Base-by-base conservation (phyloP, 37 sponge, comb jelly and placozoan genomes). In the Tethya wilhelma region DNA sequence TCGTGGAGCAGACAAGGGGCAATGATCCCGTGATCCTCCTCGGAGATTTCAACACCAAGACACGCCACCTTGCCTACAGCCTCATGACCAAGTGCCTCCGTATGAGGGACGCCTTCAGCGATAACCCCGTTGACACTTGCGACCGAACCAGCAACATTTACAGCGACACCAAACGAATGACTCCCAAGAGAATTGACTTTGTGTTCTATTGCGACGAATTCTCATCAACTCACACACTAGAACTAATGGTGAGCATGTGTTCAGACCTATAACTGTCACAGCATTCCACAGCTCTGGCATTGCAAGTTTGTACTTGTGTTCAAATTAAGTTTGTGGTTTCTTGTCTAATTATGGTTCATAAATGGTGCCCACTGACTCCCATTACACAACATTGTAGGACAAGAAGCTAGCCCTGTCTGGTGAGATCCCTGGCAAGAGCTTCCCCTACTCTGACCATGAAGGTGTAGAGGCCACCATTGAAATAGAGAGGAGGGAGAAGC, bases 361-460 rank as follows among this genome's bases (percentile, higher is more conserved):
- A 49, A 49, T 19, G 9, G 14, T 38, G 53, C 53, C 9, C 9
- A 49, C 53, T 49, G 53, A 19, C 14, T 49, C 22, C 7, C 6
- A 60, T 60, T 60, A 17, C 63, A n/a, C 34, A 67, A 62, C 63
- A 14, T 67, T 8, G 11, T 59, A 69, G 77, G 62, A 33, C 19
- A 62, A 45, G 41, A n/a, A 36, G 2, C 49, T 91, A 23, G 75
- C 84, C 0, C 74, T 91, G 31, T 49, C 70, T 53, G 92, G 92
- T 14, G 12, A 36, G 0, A 85, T 93, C 57, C 90, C 93, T 17
- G 86, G 79, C 23, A 75, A 85, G 79, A 77, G 44, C 11, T 93
- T 80, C 45, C 81, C 89, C 22, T 93, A 77, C 44, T 93, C 93
- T 23, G 93, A 93, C 59, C 93, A 93, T 44, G 93, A 88, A 34